Base-by-base conservation (phyloP, 2,113 vertebrate species). In the Anguilla japonica region DNA sequence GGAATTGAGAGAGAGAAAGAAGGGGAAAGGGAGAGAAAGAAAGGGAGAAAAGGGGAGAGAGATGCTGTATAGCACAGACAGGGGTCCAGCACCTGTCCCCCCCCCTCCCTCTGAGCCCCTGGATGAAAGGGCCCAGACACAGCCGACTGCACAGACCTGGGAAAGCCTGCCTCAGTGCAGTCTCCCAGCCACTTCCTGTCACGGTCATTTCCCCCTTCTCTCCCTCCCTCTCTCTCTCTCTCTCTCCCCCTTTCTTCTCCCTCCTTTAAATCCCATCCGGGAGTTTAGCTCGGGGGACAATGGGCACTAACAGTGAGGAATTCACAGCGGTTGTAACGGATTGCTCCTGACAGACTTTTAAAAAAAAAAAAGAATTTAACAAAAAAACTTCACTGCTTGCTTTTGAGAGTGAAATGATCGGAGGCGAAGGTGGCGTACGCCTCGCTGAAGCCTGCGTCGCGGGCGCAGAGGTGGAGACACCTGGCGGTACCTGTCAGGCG, bases 261-360 rank as follows among this genome's bases (percentile, higher is more conserved):
- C 78, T 53, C 13, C 53, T 81, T 39, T 81, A 80, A 85, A 85
- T 85, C 84, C 34, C 84, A 81, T 79, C 84, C 75, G 34, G 75
- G 71, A 80, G 84, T 75, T 57, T 81, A 85, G 60, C 78, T 80
- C 57, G 2, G 80, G 84, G 79, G 50, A 81, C 84, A 80, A 75
- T 18, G 60, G 84, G 78, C 50, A 81, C 40, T 50, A 78, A 22
- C 41, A 9, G 40, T 11, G 39, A 85, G 80, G 79, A 85, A 79
- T 79, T 75, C 71, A 40, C 46, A 26, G 46, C 5, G 3, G 8
- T 9, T 75, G 71, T 75, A 75, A 75, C 34, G 71, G n/a, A 75
- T 75, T 75, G 71, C 71, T 75, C 83, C 60, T 40, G 67, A 43
- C 9, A 84, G 53, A 71, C 50, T 53, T 39, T 53, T 39, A 63